phyloP scores from a whole-genome alignment of 2,888 invertebrate genomes.

The Exocentrus adspersus region DNA sequence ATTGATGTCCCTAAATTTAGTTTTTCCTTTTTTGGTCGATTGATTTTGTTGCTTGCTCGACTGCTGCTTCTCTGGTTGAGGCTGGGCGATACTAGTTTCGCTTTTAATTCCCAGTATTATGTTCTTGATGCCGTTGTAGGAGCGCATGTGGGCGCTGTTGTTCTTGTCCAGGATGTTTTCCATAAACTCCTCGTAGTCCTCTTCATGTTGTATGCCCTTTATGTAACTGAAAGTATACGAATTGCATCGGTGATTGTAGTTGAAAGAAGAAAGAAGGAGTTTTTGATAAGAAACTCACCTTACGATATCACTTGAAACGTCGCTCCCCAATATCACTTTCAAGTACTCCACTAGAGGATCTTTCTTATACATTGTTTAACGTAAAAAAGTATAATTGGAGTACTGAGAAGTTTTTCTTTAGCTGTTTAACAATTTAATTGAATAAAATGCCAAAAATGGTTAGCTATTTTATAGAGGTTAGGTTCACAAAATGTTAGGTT shows the following conservation, averaged over 20 bases:
- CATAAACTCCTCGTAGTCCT: slow-evolving; percentile 82
- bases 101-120: slow-evolving; percentile 53
- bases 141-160: slow-evolving; percentile 73
- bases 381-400: too few relatives aligned
- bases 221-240: slow-evolving; percentile 71
- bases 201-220: slow-evolving; percentile 73
- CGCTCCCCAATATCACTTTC: slow-evolving; percentile 73
- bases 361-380: slow-evolving; percentile 36
- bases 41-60: too few relatives aligned
- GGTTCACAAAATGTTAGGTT: too few relatives aligned
- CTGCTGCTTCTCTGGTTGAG: slow-evolving; percentile 12
- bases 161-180: slow-evolving; percentile 76
- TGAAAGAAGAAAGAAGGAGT: not conserved
- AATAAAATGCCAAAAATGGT: too few relatives aligned
- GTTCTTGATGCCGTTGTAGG: slow-evolving; percentile 64
- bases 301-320: slow-evolving; percentile 74
- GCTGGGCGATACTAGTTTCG: slow-evolving; percentile 29
- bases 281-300: slow-evolving; percentile 42
- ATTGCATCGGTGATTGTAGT: not conserved
- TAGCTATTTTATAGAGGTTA: too few relatives aligned
- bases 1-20: slow-evolving; percentile 53
- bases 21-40: slow-evolving; percentile 53
- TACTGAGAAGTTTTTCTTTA: too few relatives aligned
- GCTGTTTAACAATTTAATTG: too few relatives aligned
- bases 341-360: slow-evolving; percentile 72